phyloP scores from a whole-genome alignment of 2,113 vertebrate species.

The Crotalus tigris region DNA sequence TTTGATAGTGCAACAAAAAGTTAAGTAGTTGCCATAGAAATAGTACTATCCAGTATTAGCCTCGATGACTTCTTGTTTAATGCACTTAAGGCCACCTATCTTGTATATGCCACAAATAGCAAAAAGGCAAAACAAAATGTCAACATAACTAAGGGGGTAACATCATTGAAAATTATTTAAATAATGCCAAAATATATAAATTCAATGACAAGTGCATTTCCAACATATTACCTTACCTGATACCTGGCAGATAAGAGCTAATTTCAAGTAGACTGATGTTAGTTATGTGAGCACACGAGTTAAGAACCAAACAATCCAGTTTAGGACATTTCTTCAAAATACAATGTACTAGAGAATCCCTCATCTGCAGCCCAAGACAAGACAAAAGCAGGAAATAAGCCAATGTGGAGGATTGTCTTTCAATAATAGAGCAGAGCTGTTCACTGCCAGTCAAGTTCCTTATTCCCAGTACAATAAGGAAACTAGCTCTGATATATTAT shows the following conservation, averaged over 20 bases:
- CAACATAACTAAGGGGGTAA: background rate
- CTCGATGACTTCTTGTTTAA: background rate
- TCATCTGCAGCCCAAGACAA: conserved; percentile 46
- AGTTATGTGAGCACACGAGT: conserved; percentile 61
- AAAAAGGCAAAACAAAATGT: background rate
- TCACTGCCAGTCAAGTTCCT: background rate
- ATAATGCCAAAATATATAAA: background rate
- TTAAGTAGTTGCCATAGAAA: background rate
- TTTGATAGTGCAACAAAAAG: background rate
- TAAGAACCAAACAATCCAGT: conserved; percentile 60
- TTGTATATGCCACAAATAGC: background rate
- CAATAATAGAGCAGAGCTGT: background rate
- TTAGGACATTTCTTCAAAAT: conserved; percentile 54
- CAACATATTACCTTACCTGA: conserved; percentile 27
- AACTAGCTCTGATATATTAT: background rate
- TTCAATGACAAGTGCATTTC: background rate
- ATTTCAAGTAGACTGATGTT: conserved; percentile 63
- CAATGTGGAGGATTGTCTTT: background rate
- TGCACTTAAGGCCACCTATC: background rate
- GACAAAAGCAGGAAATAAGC: background rate
- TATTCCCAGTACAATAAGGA: background rate
- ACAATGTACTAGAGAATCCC: conserved; percentile 45
- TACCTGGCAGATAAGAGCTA: conserved; percentile 41
- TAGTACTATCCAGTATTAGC: background rate
- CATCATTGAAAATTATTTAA: background rate